Conservation (phyloP, 2,113 vertebrate genomes). For the Holacanthus passer region DNA sequence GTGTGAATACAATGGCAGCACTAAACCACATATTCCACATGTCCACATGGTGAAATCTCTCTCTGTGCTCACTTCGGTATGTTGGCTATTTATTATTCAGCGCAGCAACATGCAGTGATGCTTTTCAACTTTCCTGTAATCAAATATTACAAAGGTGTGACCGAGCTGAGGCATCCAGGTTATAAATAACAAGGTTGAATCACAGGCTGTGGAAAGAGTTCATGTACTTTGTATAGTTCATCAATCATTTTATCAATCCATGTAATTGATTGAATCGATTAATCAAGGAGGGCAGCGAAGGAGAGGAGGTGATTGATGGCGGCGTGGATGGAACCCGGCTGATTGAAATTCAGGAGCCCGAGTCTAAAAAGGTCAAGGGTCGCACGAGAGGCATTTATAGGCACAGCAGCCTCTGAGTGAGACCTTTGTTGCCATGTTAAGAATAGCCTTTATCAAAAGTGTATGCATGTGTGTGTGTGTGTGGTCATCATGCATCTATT, state of each 20-base stretch:
- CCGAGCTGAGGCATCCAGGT: conserved; percentile 2
- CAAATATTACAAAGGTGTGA: conserved; percentile 6
- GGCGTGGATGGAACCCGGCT: conserved; percentile 9
- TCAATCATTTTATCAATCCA: conserved; percentile 70
- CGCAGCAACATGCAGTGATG: not conserved
- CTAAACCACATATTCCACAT: conserved; percentile 19
- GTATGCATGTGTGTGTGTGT: not conserved
- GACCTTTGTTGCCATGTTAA: conserved; percentile 43
- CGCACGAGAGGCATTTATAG: conserved; percentile 43
- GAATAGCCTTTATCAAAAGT: conserved; percentile 38
- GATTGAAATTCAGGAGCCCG: conserved; percentile 67
- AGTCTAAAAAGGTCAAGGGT: conserved; percentile 72
- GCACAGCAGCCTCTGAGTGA: conserved; percentile 14
- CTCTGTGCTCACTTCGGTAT: not conserved
- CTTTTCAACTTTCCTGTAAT: conserved; percentile 31
- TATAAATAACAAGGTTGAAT: conserved; percentile 36
- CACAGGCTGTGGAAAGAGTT: conserved; percentile 11
- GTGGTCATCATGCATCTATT: conserved; percentile 29
- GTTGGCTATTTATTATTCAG: not conserved
- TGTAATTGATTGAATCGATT: conserved; percentile 70
- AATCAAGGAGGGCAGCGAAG: conserved; percentile 51
- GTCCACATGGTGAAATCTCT: conserved; percentile 19
- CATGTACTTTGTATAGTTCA: conserved; percentile 42
- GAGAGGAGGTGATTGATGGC: conserved; percentile 66
- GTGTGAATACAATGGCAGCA: conserved; percentile 40